Conservation (phyloP, 2,888 invertebrate species). For the Sarcophaga subvicina region DNA sequence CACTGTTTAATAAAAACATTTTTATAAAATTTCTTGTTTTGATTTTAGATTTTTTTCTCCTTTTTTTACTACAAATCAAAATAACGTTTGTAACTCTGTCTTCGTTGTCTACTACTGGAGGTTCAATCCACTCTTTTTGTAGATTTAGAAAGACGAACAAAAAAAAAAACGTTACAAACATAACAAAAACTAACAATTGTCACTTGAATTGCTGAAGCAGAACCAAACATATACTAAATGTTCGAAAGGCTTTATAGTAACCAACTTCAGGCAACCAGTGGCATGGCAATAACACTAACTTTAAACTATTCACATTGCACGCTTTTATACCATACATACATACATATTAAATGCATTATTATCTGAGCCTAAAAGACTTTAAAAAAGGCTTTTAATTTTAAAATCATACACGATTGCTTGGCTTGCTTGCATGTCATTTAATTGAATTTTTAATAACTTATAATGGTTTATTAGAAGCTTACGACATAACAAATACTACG, state of each 20-base stretch:
- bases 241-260: not conserved
- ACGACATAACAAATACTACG: not conserved
- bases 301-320: too few relatives aligned
- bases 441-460: not conserved
- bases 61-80: conserved; percentile 23
- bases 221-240: conserved; percentile 38
- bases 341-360: not conserved
- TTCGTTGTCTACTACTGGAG: conserved; percentile 40
- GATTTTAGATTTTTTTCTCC: not conserved
- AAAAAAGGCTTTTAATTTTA: not conserved
- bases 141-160: conserved; percentile 12
- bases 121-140: conserved; percentile 65
- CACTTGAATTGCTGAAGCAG: conserved; percentile 66
- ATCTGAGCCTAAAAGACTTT: not conserved
- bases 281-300: not conserved
- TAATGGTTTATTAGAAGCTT: not conserved
- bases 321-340: too few relatives aligned
- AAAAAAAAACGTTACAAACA: conserved; percentile 8
- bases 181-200: conserved; percentile 48
- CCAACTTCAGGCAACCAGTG: not conserved
- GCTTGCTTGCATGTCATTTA: not conserved
- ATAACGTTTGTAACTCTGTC: conserved; percentile 20
- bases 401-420: not conserved
- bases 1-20: not conserved
- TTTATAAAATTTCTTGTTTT: not conserved